These are phyloP conservation scores for Heloderma charlesbogerti DNA, from an alignment of 2,113 vertebrate species.

Conservation along the genomic window DNA sequence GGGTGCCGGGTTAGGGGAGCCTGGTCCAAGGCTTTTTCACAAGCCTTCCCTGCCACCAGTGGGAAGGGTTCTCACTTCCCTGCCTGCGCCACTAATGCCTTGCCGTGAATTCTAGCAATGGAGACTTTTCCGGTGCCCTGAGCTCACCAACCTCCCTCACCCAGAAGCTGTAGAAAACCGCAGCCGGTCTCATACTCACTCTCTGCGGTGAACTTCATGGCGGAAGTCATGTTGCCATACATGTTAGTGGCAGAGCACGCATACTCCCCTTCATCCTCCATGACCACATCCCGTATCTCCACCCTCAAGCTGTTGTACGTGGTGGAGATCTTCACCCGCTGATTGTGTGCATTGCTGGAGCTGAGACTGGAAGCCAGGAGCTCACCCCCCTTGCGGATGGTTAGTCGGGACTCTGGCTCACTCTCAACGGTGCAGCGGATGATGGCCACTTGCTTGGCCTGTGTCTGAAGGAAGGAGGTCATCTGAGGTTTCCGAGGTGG, in stretches of 20 bases:
- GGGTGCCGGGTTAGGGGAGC: too few species aligned
- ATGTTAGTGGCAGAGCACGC: constrained; percentile 64
- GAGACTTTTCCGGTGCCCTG: not conserved
- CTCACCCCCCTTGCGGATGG: constrained; percentile 30
- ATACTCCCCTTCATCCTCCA: constrained; percentile 76
- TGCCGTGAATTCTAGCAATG: not conserved
- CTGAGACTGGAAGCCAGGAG: constrained; percentile 61
- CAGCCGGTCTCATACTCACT: constrained; percentile 51
- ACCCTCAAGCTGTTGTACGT: constrained; percentile 64
- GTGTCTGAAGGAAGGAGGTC: constrained; percentile 64
- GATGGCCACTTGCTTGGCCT: constrained; percentile 35
- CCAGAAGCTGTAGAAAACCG: accelerated
- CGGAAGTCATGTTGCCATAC: constrained; percentile 58
- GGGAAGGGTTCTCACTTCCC: too few species aligned
- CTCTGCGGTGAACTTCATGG: constrained; percentile 22
- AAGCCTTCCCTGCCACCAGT: too few species aligned
- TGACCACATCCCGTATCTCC: constrained; percentile 44
- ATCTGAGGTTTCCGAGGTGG: constrained; percentile 55
- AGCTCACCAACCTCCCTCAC: not conserved
- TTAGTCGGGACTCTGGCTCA: constrained; percentile 66
- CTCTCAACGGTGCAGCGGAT: constrained; percentile 76
- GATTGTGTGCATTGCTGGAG: accelerated
- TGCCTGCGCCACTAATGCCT: not conserved
- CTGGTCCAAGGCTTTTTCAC: too few species aligned
- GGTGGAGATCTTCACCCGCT: constrained; percentile 5